Conservation (phyloP, 2,888 invertebrate species). For the Stenotaenia linearis region DNA sequence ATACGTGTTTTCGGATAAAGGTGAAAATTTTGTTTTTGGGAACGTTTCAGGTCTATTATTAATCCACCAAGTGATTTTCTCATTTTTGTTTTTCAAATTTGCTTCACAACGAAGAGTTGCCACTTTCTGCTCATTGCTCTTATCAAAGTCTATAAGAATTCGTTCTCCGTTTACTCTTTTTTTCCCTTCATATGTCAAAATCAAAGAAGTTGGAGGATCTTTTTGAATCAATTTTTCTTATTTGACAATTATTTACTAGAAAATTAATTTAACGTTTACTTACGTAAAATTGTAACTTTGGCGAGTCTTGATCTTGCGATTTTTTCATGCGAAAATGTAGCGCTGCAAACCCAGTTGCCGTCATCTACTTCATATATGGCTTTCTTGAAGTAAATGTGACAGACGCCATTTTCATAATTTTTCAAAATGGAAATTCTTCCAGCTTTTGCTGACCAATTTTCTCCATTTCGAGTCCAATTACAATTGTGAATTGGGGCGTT, state of each 20-base stretch:
- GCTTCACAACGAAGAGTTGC: neutral
- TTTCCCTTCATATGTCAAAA: neutral
- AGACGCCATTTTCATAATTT: neutral
- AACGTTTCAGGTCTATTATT: neutral
- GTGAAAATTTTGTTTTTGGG: neutral
- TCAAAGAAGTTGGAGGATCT: neutral
- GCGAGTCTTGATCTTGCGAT: neutral
- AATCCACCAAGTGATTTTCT: constrained; percentile 13
- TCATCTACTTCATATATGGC: neutral
- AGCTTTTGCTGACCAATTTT: neutral
- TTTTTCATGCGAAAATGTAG: neutral
- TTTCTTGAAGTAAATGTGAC: neutral
- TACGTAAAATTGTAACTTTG: neutral
- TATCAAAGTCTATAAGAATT: neutral
- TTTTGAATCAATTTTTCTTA: neutral
- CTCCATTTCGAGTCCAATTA: neutral
- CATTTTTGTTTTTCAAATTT: neutral
- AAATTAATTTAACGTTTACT: neutral
- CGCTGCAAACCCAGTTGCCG: neutral
- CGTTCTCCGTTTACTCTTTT: neutral
- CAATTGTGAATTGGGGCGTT: neutral
- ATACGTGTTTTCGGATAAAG: neutral
- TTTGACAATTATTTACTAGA: neutral
- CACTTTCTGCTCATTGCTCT: neutral
- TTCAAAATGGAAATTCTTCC: neutral